phyloP scores from a whole-genome alignment of 2,797 vertebrate genomes.

The Trematomus bernacchii region DNA sequence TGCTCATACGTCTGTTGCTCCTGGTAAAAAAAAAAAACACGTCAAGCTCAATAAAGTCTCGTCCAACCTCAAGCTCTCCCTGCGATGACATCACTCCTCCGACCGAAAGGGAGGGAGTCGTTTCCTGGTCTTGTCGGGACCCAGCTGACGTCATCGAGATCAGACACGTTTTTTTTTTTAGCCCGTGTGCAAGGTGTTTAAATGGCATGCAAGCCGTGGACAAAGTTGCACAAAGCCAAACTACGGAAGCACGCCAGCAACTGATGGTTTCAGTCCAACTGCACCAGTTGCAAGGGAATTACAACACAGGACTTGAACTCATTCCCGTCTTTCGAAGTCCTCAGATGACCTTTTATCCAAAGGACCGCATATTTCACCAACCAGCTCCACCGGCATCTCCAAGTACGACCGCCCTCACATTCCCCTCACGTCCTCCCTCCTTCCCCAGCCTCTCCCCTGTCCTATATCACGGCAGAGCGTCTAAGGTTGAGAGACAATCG shows the following conservation, averaged over 20 bases:
- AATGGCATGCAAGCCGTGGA: conserved; percentile 23
- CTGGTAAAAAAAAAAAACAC: conserved; percentile 49
- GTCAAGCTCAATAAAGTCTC: conserved; percentile 67
- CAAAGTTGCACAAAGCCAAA: conserved; percentile 40
- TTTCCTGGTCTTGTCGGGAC: conserved; percentile 66
- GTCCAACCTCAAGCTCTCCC: conserved; percentile 62
- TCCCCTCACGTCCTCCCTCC: conserved; percentile 66
- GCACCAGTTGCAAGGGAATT: conserved; percentile 1
- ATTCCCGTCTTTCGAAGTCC: conserved; percentile 31
- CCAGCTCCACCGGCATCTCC: conserved; percentile 8
- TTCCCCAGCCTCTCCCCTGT: conserved; percentile 59
- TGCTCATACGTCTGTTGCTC: conserved; percentile 55
- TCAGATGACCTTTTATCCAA: conserved; percentile 25
- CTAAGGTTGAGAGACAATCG: conserved; percentile 63
- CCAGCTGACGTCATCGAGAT: conserved; percentile 61
- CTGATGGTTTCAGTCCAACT: conserved; percentile 6
- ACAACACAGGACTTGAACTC: conserved; percentile 1
- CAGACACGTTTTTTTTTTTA: conserved; percentile 48
- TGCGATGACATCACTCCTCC: conserved; percentile 80
- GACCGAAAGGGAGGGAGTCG: conserved; percentile 52
- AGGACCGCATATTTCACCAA: conserved; percentile 37
- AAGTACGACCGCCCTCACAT: conserved; percentile 47
- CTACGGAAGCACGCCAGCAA: conserved; percentile 7
- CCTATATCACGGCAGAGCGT: conserved; percentile 52
- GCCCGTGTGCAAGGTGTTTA: conserved; percentile 58